Evolutionary conservation across 1,140 invertebrate genomes (phyloP).

Genomic region (fruit fly (Drosophila melanogaster)): DNA sequence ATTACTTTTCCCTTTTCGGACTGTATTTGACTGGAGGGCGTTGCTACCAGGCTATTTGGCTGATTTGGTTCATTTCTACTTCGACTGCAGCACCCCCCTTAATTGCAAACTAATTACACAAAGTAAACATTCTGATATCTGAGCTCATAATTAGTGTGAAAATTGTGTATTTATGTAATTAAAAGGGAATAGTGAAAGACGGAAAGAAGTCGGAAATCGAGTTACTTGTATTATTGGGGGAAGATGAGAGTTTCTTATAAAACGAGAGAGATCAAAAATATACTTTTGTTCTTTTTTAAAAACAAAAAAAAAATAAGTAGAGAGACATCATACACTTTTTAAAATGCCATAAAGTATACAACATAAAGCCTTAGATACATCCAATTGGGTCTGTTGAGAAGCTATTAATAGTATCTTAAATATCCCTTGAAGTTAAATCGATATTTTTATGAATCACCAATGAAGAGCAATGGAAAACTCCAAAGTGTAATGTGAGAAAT

Average conservation of each 20-base stretch:
- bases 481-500: conserved; percentile 24
- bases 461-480: neutral
- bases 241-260: neutral
- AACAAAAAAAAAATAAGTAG: neutral
- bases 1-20: conserved; percentile 41
- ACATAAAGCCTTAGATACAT: neutral
- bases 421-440: neutral
- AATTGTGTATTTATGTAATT: conserved; percentile 44
- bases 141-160: conserved; percentile 43
- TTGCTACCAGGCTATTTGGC: conserved; percentile 61
- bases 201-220: neutral
- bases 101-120: conserved; percentile 76
- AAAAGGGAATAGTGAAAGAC: conserved; percentile 10
- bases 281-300: neutral
- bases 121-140: conserved; percentile 50
- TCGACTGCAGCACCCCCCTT: conserved; percentile 23
- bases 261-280: neutral
- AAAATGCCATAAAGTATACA: conserved; percentile 21
- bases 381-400: neutral
- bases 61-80: conserved; percentile 66
- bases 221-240: neutral
- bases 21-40: conserved; percentile 41
- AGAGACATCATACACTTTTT: conserved; percentile 1
- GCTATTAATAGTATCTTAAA: neutral
- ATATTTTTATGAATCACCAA: neutral